Evolutionary conservation across 1,140 invertebrate genomes (phyloP).

Genomic region (Latrodectus geometricus): DNA sequence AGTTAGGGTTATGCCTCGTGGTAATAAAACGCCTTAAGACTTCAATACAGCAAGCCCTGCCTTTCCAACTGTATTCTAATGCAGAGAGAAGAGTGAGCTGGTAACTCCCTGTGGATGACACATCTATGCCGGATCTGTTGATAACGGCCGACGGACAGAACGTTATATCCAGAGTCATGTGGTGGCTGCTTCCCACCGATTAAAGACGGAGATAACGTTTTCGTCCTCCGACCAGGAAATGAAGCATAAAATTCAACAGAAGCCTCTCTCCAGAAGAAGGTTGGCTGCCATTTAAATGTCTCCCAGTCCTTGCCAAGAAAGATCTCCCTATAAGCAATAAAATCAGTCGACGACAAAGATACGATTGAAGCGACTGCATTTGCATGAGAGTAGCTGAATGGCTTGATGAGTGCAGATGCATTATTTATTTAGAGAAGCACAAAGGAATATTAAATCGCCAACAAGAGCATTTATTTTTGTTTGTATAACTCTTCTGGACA

Average conservation of each 20-base stretch:
- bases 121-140: slow-evolving; percentile 10
- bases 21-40: slow-evolving; percentile 30
- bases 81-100: not conserved
- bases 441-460: no score
- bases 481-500: no score
- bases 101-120: slow-evolving; percentile 17
- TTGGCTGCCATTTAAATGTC: no score
- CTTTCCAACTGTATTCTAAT: not conserved
- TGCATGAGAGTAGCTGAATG: no score
- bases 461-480: no score
- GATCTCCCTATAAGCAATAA: no score
- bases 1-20: not conserved
- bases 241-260: slow-evolving; percentile 48
- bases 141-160: slow-evolving; percentile 14
- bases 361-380: no score
- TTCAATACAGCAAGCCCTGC: not conserved
- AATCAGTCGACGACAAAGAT: no score
- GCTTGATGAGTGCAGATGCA: no score
- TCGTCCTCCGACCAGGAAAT: slow-evolving; percentile 10
- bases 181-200: slow-evolving; percentile 8
- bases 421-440: no score
- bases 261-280: not conserved
- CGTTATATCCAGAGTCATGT: slow-evolving; percentile 1
- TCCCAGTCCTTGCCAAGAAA: no score
- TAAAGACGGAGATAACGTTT: slow-evolving; percentile 25